Evolutionary conservation across 2,797 vertebrate species (phyloP).

Genomic region (Eidolon dupreanum): DNA sequence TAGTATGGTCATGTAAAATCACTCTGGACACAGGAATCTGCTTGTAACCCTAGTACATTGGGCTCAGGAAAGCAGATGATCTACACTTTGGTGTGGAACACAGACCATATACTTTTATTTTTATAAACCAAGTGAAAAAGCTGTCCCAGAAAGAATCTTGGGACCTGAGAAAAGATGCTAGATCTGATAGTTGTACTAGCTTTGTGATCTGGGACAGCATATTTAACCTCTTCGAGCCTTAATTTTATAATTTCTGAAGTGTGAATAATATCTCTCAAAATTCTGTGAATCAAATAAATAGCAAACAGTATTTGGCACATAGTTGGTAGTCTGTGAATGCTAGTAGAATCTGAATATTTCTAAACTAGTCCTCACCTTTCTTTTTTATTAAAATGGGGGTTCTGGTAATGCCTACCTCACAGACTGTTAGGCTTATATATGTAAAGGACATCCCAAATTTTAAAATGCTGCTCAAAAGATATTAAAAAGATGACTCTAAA

Average conservation of each 20-base stretch:
- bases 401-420: background rate
- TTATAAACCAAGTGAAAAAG: background rate
- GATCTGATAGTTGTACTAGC: background rate
- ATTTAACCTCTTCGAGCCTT: background rate
- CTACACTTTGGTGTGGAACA: background rate
- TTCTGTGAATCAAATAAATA: background rate
- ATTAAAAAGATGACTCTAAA: background rate
- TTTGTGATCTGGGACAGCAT: background rate
- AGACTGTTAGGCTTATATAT: background rate
- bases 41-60: background rate
- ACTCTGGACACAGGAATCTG: background rate
- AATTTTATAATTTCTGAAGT: conserved; percentile 10
- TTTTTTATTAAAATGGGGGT: background rate
- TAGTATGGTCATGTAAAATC: background rate
- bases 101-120: conserved; percentile 4
- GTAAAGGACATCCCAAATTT: background rate
- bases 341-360: background rate
- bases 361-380: background rate
- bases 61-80: background rate
- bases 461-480: conserved; percentile 23
- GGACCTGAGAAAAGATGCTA: background rate
- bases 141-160: background rate
- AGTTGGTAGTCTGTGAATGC: background rate
- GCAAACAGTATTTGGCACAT: background rate
- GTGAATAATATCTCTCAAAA: background rate